Evolutionary conservation across 1,140 invertebrate genomes (phyloP).

Genomic region (Drosophila persimilis): DNA sequence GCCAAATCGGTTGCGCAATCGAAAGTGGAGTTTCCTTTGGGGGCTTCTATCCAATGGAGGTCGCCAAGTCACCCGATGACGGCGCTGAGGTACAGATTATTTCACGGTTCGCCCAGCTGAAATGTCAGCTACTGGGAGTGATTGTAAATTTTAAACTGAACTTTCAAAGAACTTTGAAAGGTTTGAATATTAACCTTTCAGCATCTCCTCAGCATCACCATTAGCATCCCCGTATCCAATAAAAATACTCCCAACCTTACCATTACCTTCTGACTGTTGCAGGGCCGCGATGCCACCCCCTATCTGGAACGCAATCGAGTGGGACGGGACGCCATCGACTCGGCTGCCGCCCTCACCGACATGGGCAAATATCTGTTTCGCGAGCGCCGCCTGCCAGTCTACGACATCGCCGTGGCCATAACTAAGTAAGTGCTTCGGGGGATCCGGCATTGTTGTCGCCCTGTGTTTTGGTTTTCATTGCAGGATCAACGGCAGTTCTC

Average conservation of each 20-base stretch:
- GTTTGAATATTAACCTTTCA: neutral
- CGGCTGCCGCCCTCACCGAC: conserved; percentile 95
- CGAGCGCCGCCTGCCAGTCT: conserved; percentile 95
- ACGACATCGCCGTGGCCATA: conserved; percentile 97
- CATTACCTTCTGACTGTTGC: conserved; percentile 36
- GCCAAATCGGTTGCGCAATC: conserved; percentile 55
- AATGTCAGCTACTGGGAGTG: conserved; percentile 3
- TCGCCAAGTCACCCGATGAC: conserved; percentile 8
- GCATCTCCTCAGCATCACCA: too few relatives aligned
- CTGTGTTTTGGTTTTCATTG: conserved; percentile 55
- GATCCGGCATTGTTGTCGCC: conserved; percentile 5
- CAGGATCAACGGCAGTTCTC: conserved; percentile 34
- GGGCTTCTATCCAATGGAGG: conserved; percentile 23
- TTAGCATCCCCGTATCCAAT: neutral
- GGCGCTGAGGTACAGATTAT: neutral
- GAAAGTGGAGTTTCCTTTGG: conserved; percentile 14
- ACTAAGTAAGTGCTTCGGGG: conserved; percentile 91
- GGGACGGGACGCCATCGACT: conserved; percentile 96
- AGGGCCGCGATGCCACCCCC: conserved; percentile 97
- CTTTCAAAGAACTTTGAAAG: too few relatives aligned
- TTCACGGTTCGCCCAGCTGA: conserved; percentile 7
- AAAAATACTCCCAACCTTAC: neutral
- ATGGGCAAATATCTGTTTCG: conserved; percentile 98
- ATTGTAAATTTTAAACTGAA: too few relatives aligned
- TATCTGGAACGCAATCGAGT: conserved; percentile 96